These are phyloP conservation scores for Platypus cylindrus DNA, from an alignment of 2,888 invertebrate genomes.

Conservation along the genomic window DNA sequence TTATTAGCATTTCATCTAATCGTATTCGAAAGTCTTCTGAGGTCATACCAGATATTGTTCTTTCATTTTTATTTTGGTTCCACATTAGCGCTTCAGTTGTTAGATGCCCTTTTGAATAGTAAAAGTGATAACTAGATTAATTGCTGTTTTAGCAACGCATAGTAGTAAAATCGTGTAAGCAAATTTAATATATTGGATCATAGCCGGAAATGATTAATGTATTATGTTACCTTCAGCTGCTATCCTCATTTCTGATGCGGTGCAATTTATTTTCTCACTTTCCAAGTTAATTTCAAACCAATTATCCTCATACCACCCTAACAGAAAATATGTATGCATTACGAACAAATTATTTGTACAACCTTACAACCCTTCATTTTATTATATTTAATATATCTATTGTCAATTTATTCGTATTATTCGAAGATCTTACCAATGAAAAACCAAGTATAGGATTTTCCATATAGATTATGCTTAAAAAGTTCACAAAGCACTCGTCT, in stretches of 20 bases:
- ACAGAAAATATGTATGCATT: conserved; percentile 5
- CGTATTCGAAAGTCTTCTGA: conserved; percentile 80
- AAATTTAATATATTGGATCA: no score
- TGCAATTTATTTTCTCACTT: conserved; percentile 82
- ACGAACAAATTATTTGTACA: background rate
- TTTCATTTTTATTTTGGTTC: conserved; percentile 84
- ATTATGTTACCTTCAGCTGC: conserved; percentile 92
- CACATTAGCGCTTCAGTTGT: conserved; percentile 99
- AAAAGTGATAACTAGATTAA: background rate
- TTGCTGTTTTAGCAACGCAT: no score
- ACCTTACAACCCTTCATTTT: background rate
- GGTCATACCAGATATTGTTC: conserved; percentile 92
- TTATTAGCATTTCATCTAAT: conserved; percentile 67
- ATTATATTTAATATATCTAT: background rate
- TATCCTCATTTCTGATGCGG: conserved; percentile 80
- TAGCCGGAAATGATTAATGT: no score
- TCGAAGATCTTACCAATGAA: conserved; percentile 91
- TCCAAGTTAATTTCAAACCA: conserved; percentile 90
- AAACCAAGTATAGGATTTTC: conserved; percentile 96
- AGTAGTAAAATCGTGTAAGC: no score
- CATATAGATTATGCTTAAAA: conserved; percentile 86
- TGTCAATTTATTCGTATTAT: no score
- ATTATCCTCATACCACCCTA: conserved; percentile 97
- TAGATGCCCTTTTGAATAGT: conserved; percentile 68
- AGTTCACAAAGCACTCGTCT: conserved; percentile 92